A percentile compares a stretch with the other conserved stretches of the same genome.
Evolutionary conservation across 2,888 invertebrate genomes (phyloP).

Genomic region (Acronicta alni): DNA sequence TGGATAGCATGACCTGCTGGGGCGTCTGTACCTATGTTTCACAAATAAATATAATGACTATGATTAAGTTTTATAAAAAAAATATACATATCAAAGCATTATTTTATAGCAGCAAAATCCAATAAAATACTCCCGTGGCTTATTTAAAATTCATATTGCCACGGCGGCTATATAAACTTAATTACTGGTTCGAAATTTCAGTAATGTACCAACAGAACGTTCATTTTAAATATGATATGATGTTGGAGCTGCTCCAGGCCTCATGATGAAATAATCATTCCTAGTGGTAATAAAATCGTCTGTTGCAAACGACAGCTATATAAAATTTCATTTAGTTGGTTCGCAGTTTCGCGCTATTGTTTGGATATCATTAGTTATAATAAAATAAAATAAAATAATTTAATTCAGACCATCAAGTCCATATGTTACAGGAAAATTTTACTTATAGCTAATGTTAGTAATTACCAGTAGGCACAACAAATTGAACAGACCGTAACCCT

Average conservation of each 20-base stretch:
- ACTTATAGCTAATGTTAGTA: too few relatives aligned
- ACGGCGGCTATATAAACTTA: conserved; percentile 11
- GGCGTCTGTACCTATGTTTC: too few relatives aligned
- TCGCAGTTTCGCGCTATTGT: conserved; percentile 53
- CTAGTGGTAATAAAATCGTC: conserved; percentile 27
- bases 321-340: conserved; percentile 70
- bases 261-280: conserved; percentile 28
- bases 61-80: too few relatives aligned
- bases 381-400: too few relatives aligned
- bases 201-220: conserved; percentile 15
- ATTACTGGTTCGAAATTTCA: conserved; percentile 7
- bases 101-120: background rate
- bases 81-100: too few relatives aligned
- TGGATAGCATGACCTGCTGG: too few relatives aligned
- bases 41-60: too few relatives aligned
- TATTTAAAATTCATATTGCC: conserved; percentile 10
- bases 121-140: conserved; percentile 10
- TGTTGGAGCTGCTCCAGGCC: conserved; percentile 9
- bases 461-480: too few relatives aligned
- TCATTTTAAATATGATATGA: conserved; percentile 21
- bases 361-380: too few relatives aligned
- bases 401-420: too few relatives aligned
- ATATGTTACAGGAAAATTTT: too few relatives aligned
- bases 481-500: too few relatives aligned
- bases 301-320: background rate